Base-by-base conservation (phyloP, 2,113 vertebrate genomes). In the Podilymbus podiceps region DNA sequence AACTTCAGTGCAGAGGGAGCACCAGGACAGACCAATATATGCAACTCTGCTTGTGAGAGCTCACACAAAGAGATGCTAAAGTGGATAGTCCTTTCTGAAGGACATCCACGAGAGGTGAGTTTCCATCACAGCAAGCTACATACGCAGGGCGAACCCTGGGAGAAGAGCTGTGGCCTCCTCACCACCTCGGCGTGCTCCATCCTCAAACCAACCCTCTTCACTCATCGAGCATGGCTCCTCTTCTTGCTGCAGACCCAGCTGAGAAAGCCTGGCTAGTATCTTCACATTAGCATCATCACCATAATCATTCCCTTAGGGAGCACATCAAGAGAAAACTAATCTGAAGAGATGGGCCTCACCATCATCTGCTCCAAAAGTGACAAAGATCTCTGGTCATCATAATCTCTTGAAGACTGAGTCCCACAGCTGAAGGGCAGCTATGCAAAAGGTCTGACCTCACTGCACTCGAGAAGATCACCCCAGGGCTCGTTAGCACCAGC, bases 321-420 rank as follows among this genome's bases (percentile, higher is more conserved):
- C 55, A 60, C 76, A 71, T 56, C 79, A 8, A 7, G 25, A 40
- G 78, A 58, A 82, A 75, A 60, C 9, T 95, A 86, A 96, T 89
- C 64, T 19, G 84, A 89, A 86, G 64, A 60, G 95, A 97, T 82
- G 62, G 80, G 55, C 82, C 44, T 71, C 55, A 15, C 82, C 88
- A 67, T 77, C 85, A 35, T 81, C 92, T 78, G 35, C 44, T 89
- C 76, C 85, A 73, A 58, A 89, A 95, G 74, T 58, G 95, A 96
- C 94, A 87, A 72, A 11, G 85, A 94, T 95, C 91, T 64, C 84
- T 86, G 86, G 86, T 20, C 96, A 96, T 40, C 55, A 75, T 49
- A 17, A 2, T 47, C 90, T 40, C 56, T 40, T 21, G 77, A 95
- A 72, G n/a, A 68, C 13, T 30, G 74, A 95, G 78, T 60, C 91